Evolutionary conservation across 2,888 invertebrate species (phyloP), one percentile per base, ranked within the genome.

Genomic region (Himalopsyche anomala): DNA sequence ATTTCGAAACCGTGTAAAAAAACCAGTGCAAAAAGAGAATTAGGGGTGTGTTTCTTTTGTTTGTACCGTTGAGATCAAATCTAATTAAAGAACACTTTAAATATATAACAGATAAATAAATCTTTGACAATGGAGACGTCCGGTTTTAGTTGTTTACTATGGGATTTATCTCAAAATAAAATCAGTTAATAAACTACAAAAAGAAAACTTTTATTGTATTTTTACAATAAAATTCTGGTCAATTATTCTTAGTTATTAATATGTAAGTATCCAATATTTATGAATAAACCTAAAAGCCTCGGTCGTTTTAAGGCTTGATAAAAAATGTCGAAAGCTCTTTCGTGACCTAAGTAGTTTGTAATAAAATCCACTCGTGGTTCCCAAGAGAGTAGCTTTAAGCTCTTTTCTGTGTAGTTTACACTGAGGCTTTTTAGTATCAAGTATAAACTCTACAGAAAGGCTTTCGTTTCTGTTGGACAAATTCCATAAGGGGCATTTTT

Each of bases 321-420:
- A 62, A 62, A 62, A 62, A 62, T 62, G 62, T 62, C 62, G 62
- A 62, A 62, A 62, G 62, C 62, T 62, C 62, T 62, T 62, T 62
- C 62, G 62, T 62, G 62, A 62, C 62, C 62, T 62, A 62, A 62
- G 62, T 62, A 62, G 62, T 62, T 62, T 62, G 62, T 62, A 62
- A 62, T 62, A 62, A 62, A 62, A 62, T 62, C 62, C 62, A 62
- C 62, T 62, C 62, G 62, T 62, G 62, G 62, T 62, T 62, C 62
- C 62, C 62, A 19, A 19, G 62, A 19, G 62, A 28, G 62, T 19
- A 62, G 62, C n/a, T 62, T 62, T 19, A 62, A 62, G 62, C 62
- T 62, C n/a, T 28, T 62, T 62, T 62, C 62, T 19, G 62, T 62
- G 62, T 62, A 62, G 62, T 62, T 62, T 62, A 62, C 62, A 62